phyloP scores from a whole-genome alignment of 2,113 vertebrate species.

The Rhombomys opimus region DNA sequence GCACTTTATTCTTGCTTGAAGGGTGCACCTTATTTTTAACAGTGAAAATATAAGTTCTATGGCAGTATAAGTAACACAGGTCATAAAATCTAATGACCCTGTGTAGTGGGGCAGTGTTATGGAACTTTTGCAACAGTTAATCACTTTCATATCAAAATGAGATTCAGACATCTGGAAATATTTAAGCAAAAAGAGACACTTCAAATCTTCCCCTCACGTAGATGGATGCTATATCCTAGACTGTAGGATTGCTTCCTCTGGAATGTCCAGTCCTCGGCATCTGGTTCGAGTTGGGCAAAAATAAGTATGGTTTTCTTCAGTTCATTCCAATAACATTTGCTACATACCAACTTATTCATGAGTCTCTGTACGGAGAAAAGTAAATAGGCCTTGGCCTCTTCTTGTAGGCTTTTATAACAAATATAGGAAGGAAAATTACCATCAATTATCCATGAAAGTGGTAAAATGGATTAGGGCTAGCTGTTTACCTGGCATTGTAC shows the following conservation, averaged over 20 bases:
- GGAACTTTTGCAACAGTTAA: not conserved
- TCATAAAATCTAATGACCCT: not conserved
- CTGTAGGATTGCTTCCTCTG: not conserved
- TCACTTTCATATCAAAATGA: not conserved
- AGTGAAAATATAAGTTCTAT: not conserved
- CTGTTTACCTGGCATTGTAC: not conserved
- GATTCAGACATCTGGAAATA: not conserved
- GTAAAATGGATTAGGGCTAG: not conserved
- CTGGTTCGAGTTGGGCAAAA: not conserved
- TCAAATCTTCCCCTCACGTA: not conserved
- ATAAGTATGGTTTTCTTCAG: not conserved
- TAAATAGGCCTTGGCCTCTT: not conserved
- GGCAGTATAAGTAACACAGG: not conserved
- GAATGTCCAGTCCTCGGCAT: not conserved
- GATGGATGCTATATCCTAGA: not conserved
- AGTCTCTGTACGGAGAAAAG: not conserved
- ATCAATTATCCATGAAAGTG: not conserved
- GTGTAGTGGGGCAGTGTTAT: not conserved
- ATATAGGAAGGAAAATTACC: not conserved
- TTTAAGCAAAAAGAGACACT: not conserved
- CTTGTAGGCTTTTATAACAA: not conserved
- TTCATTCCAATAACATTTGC: not conserved
- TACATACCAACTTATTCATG: constrained; percentile 12
- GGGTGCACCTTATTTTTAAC: not conserved
- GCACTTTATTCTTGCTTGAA: not conserved